Percentiles rank a stretch among this genome's conserved stretches.
Conservation (phyloP, 2,888 invertebrate genomes). For the Conomelus anceps region DNA sequence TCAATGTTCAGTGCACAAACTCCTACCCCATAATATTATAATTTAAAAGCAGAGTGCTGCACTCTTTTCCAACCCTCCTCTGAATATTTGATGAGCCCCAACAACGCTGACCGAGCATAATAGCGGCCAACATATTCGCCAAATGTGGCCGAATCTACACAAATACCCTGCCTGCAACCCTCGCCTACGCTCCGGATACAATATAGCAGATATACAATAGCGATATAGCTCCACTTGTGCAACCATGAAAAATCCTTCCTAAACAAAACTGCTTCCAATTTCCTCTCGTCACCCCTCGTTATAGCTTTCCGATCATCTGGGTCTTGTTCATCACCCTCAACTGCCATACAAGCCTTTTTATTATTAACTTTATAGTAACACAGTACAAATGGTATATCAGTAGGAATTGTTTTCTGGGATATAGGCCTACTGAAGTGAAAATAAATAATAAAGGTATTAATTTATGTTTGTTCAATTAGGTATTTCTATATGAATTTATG, state of each 20-base stretch:
- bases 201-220: too few relatives aligned
- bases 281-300: not conserved
- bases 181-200: not conserved
- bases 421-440: too few relatives aligned
- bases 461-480: too few relatives aligned
- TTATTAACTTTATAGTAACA: not conserved
- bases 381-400: not conserved
- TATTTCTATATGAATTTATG: too few relatives aligned
- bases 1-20: not conserved
- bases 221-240: not conserved
- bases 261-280: not conserved
- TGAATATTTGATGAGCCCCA: not conserved
- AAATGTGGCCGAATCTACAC: not conserved
- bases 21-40: not conserved
- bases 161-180: not conserved
- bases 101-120: not conserved
- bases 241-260: not conserved
- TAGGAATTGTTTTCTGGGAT: too few relatives aligned
- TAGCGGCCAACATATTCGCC: not conserved
- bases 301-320: not conserved
- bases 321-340: not conserved
- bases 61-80: not conserved
- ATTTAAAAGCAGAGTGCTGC: not conserved
- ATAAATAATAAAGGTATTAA: too few relatives aligned
- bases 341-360: not conserved